Evolutionary conservation across 92 coral and sea anemone genomes (phyloP), one percentile per base, ranked within the genome.

Genomic region (Ricordea florida): DNA sequence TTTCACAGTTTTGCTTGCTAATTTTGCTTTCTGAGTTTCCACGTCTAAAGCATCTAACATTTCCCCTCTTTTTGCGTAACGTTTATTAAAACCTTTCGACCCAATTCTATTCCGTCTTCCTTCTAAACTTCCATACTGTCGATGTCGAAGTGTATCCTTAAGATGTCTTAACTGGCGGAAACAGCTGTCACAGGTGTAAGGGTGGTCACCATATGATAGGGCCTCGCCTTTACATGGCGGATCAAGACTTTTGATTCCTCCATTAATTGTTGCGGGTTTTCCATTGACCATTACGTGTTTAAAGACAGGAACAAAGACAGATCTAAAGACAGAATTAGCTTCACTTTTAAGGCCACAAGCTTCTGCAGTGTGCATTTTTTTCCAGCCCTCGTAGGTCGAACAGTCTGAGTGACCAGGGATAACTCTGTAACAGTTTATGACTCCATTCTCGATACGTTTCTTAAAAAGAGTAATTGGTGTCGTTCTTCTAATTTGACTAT

Each of bases 211-310:
- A 14, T 26, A 17, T 0, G 79, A 40, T 0, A 43, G 14, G 9
- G 85, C 85, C 24, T 51, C 40, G 11, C 46, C 85, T 46, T 57
- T 23, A 69, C 79, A 68, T 0, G 79, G 85, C 8, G 85, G 79
- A 5, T 78, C 26, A 2, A 66, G 58, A 32, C 84, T 78, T 37
- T 79, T 79, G 35, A 79, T 79, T 1, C 64, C 79, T 27, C 79
- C 79, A 0, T 26, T 34, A 17, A 79, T 55, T 3, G 10, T 20
- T 1, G 56, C 38, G 2, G 31, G 22, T 4, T 66, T 78, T 1
- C 84, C 84, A 43, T 66, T 18, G 35, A 78, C 28, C 18, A 33
- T 0, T 5, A 76, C 62, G 5, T 65, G 25, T 17, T 56, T 47
- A 3, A 38, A 21, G 1, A n/a, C 1, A 7, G 74, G 22, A 23